These are phyloP conservation scores for Neosilurus mollespiculum DNA, from an alignment of 2,797 vertebrate genomes.

Conservation along the genomic window DNA sequence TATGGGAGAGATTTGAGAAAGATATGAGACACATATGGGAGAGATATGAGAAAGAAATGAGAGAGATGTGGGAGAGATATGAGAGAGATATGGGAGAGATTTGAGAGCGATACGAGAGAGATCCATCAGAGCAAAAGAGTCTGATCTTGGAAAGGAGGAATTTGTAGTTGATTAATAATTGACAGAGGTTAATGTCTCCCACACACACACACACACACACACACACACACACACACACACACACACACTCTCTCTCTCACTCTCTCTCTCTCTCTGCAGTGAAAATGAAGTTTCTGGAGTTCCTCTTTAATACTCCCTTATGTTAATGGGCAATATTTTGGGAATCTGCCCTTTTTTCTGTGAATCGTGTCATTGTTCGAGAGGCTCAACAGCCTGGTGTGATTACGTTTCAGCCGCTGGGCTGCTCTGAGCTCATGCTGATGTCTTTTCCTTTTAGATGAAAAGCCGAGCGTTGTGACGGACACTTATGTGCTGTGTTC, in stretches of 20 bases:
- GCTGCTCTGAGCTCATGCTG: constrained; percentile 23
- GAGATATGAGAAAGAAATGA: too few species aligned
- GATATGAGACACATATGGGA: too few species aligned
- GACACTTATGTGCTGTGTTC: constrained; percentile 86
- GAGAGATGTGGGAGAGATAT: too few species aligned
- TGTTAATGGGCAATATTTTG: background rate
- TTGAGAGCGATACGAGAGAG: too few species aligned
- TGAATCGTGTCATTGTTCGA: background rate
- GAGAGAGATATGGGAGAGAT: too few species aligned
- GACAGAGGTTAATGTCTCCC: too few species aligned
- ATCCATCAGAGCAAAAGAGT: too few species aligned
- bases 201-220: background rate
- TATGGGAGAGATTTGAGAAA: too few species aligned
- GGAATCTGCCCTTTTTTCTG: background rate
- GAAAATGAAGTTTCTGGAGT: background rate
- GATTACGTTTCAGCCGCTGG: constrained; percentile 44
- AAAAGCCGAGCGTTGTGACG: constrained; percentile 78
- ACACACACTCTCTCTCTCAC: background rate
- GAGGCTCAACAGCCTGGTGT: background rate
- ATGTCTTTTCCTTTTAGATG: constrained; percentile 73
- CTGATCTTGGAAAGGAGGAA: too few species aligned
- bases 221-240: constrained; percentile 1
- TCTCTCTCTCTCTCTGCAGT: background rate
- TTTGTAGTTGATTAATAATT: too few species aligned
- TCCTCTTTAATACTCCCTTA: background rate